Evolutionary conservation across 2,888 invertebrate species (phyloP).

Genomic region (Lasioglossum malachurum): DNA sequence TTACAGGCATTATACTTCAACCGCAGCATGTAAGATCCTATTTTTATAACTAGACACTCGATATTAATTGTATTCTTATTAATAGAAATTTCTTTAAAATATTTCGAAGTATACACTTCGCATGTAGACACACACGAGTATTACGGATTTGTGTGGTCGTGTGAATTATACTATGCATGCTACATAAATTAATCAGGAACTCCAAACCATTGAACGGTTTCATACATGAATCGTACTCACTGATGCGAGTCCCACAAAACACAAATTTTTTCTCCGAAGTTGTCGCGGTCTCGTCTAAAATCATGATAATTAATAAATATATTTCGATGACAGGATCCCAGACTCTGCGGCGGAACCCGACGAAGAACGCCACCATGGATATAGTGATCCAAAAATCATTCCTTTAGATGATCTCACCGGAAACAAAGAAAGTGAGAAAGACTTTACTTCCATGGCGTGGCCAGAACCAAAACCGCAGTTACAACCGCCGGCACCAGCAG

Average conservation of each 20-base stretch:
- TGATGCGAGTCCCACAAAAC: slow-evolving; percentile 79
- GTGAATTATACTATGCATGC: slow-evolving; percentile 73
- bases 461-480: slow-evolving; percentile 92
- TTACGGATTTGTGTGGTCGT: slow-evolving; percentile 55
- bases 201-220: slow-evolving; percentile 81
- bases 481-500: slow-evolving; percentile 79
- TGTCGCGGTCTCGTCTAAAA: not conserved
- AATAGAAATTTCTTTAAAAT: not conserved
- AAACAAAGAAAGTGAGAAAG: slow-evolving; percentile 92
- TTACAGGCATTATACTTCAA: slow-evolving; percentile 93
- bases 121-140: slow-evolving; percentile 17
- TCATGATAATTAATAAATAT: not conserved
- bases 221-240: slow-evolving; percentile 75
- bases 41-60: slow-evolving; percentile 21
- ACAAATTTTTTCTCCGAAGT: not conserved
- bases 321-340: slow-evolving; percentile 88
- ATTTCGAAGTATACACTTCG: not conserved
- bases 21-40: slow-evolving; percentile 87
- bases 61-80: not conserved
- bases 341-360: slow-evolving; percentile 96
- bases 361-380: slow-evolving; percentile 90
- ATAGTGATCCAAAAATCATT: slow-evolving; percentile 92
- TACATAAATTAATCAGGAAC: slow-evolving; percentile 75
- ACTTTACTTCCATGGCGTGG: slow-evolving; percentile 92
- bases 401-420: slow-evolving; percentile 96